Evolutionary conservation across 2,113 vertebrate genomes (phyloP), one percentile per base, ranked within the genome.

Genomic region (Psephotus haematonotus): DNA sequence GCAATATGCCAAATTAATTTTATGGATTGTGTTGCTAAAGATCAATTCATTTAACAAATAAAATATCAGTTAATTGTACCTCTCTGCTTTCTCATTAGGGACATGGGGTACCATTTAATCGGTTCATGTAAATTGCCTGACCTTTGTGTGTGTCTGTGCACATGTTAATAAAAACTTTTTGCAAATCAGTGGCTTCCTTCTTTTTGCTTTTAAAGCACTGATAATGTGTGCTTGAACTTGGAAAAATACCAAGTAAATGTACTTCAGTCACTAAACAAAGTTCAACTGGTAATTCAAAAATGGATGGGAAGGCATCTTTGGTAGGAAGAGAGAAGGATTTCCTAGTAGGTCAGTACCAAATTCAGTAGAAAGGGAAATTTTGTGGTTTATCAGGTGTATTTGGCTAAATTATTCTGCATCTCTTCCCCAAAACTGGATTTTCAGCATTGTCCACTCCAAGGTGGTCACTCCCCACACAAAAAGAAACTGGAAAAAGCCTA

Each of bases 41-140:
- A 87, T 95, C 69, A 3, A 85, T 95, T 87, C 78, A 89, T 92
- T 95, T 94, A 94, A 75, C 70, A 95, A 91, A 95, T 72, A 91
- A 89, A 82, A 71, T 82, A 92, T 62, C 16, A 69, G 57, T 82
- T 87, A 95, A 92, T 87, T 92, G 69, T 91, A 79, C 95, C 57
- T 82, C 72, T 70, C 65, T 57, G 52, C 49, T 91, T 89, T 55
- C 22, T 87, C 62, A 79, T 82, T 87, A 85, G 47, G 53, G 46
- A 39, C 46, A 62, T 17, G 35, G 39, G 65, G 47, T 91, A 74
- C 47, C 49, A n/a, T 95, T 93, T 95, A 92, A 94, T 69, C 91
- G 47, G 50, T 72, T 93, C 65, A n/a, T 81, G 69, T 84, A 87
- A 91, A 93, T 71, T 69, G 47, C 55, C 29, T 44, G 39, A 89